Base-by-base conservation (phyloP, 2,113 vertebrate species). In the Dryoscopus gambensis region DNA sequence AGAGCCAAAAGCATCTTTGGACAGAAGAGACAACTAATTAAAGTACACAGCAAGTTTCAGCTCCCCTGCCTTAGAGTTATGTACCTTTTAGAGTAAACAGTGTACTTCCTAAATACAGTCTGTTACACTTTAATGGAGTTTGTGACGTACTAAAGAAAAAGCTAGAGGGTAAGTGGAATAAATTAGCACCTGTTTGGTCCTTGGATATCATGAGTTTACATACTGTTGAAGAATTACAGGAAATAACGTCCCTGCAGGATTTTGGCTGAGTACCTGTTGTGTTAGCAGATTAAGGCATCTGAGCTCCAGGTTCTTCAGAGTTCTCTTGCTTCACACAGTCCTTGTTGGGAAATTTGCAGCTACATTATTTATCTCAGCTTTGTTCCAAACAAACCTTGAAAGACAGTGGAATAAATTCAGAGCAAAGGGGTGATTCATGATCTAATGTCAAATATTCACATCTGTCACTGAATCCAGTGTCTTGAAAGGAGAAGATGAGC, bases 1-100 rank as follows among this genome's bases (percentile, higher is more conserved):
- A 81, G 70, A 82, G 74, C 56, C 44, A 69, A 81, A 44, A 79
- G 5, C 39, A 74, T 74, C 50, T 84, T 60, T 80, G 59, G 46
- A 89, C 69, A 84, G 90, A 87, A 75, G 30, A 84, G 33, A 75
- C 30, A 82, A 27, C 81, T 87, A 91, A 91, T 87, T 95, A 83
- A 90, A 73, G 46, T 30, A 50, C 71, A 50, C 80, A 84, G 86
- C 68, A 74, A 90, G 67, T 90, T 84, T 52, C 55, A 86, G 31
- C 37, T 86, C 57, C 71, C n/a, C 63, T 92, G 55, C 80, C 75
- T 86, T 84, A 55, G 75, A 83, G 44, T 85, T 86, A 85, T 10
- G 25, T 56, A 25, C 28, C 33, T 56, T 84, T 52, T 15, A 69
- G 30, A 40, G 30, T 74, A 89, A 94, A 82, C n/a, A 64, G 7